These are phyloP conservation scores for Nematolebias whitei DNA, from an alignment of 2,113 vertebrate species.

Conservation along the genomic window DNA sequence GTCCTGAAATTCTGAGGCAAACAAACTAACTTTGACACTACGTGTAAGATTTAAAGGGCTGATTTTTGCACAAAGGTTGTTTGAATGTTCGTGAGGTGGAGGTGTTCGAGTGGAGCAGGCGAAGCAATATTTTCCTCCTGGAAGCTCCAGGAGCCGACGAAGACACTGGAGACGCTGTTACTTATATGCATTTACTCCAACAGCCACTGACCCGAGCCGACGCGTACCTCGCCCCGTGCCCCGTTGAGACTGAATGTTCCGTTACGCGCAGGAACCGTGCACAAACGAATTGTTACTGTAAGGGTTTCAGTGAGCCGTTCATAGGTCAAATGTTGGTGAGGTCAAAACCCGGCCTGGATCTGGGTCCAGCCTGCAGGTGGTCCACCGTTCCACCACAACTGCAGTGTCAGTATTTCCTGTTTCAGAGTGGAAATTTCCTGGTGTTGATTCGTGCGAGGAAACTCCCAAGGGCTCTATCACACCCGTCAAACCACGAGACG, in stretches of 20 bases:
- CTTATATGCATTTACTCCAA: slow-evolving; percentile 56
- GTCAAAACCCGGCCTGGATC: slow-evolving; percentile 9
- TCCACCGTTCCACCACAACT: slow-evolving; percentile 17
- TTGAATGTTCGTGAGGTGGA: slow-evolving; percentile 30
- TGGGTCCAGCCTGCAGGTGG: slow-evolving; percentile 11
- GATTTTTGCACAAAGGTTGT: slow-evolving; percentile 72
- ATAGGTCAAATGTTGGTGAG: slow-evolving; percentile 59
- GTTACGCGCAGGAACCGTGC: slow-evolving; percentile 44
- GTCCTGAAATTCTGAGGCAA: slow-evolving; percentile 33
- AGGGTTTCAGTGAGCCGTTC: slow-evolving; percentile 48
- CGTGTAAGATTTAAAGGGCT: slow-evolving; percentile 72
- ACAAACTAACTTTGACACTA: slow-evolving; percentile 20
- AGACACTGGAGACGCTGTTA: slow-evolving; percentile 69
- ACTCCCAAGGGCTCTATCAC: not conserved
- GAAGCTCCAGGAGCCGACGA: slow-evolving; percentile 3
- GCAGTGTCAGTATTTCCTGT: not conserved
- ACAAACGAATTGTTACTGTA: slow-evolving; percentile 42
- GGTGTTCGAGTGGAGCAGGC: not conserved
- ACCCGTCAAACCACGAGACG: slow-evolving; percentile 13
- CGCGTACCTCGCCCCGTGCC: slow-evolving; percentile 33
- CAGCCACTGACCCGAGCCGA: slow-evolving; percentile 17
- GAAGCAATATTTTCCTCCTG: slow-evolving; percentile 67
- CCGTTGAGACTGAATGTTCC: slow-evolving; percentile 49
- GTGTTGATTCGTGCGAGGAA: not conserved
- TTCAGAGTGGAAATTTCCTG: not conserved